Percentiles rank a stretch among this genome's conserved stretches.
phyloP scores from a whole-genome alignment of 1,140 invertebrate species.

The Stegodyphus dumicola region DNA sequence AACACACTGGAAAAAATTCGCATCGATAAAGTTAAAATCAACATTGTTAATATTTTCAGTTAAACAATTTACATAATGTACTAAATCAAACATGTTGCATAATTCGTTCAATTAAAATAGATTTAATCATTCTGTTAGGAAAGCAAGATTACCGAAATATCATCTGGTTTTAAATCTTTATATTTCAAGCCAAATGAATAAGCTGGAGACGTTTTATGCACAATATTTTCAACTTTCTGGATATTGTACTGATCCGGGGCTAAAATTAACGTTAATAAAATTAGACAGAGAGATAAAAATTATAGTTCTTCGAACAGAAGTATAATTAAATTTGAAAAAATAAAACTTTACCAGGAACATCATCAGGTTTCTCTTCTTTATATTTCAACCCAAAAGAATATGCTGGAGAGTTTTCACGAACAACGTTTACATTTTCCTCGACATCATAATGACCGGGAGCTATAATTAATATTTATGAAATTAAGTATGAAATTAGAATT shows the following conservation, averaged over 20 bases:
- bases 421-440: not conserved
- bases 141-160: slow-evolving; percentile 69
- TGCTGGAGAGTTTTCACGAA: slow-evolving; percentile 64
- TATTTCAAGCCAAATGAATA: slow-evolving; percentile 78
- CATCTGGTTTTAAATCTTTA: slow-evolving; percentile 68
- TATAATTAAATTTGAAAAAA: not conserved
- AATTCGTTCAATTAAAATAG: no score
- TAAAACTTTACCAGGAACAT: slow-evolving; percentile 70
- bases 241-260: slow-evolving; percentile 84
- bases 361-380: slow-evolving; percentile 68
- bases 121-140: no score
- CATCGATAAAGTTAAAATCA: no score
- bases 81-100: no score
- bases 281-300: no score
- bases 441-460: slow-evolving; percentile 47
- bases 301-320: slow-evolving; percentile 65
- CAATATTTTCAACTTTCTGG: slow-evolving; percentile 76
- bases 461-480: not conserved
- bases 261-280: not conserved
- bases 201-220: slow-evolving; percentile 74
- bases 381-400: slow-evolving; percentile 78
- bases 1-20: no score
- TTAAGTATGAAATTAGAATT: no score
- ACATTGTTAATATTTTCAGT: no score
- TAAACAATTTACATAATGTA: no score